Percentiles rank a stretch among this genome's conserved stretches.
Conservation (phyloP, 2,888 invertebrate species). For the Pasiphila rectangulata region DNA sequence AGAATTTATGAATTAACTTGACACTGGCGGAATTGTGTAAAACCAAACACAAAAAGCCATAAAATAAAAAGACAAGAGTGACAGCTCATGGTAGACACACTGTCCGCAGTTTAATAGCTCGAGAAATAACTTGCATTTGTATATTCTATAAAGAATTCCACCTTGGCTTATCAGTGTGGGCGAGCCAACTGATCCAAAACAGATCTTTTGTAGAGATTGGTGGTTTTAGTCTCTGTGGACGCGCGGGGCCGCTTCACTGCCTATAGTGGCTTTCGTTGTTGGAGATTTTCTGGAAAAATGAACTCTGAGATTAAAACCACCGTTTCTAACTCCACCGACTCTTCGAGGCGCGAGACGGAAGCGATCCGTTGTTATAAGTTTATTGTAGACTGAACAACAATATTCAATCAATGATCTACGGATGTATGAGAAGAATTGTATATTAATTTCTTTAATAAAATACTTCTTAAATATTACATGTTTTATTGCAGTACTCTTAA, state of each 20-base stretch:
- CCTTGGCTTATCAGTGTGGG: too few species aligned
- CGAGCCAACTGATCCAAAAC: not conserved
- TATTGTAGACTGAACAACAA: constrained; percentile 58
- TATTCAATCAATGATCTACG: constrained; percentile 60
- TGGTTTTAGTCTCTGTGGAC: constrained; percentile 12
- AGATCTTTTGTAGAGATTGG: not conserved
- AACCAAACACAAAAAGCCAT: too few species aligned
- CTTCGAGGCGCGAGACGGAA: constrained; percentile 24
- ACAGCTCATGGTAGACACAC: too few species aligned
- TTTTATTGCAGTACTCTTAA: constrained; percentile 21
- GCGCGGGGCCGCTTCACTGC: not conserved
- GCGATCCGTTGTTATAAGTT: constrained; percentile 34
- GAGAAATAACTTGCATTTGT: too few species aligned
- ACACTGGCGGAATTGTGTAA: too few species aligned
- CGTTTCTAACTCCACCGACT: not conserved
- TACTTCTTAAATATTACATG: constrained; percentile 56
- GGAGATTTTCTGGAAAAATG: not conserved
- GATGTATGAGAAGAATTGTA: constrained; percentile 75
- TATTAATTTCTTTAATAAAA: constrained; percentile 80
- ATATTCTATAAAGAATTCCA: too few species aligned
- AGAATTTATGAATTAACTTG: too few species aligned
- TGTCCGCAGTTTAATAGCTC: too few species aligned
- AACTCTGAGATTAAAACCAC: constrained; percentile 7
- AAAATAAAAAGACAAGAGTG: too few species aligned
- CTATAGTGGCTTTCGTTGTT: too few species aligned